These are phyloP conservation scores for Rhodophaea formosa DNA, from an alignment of 2,888 invertebrate genomes.

Conservation along the genomic window DNA sequence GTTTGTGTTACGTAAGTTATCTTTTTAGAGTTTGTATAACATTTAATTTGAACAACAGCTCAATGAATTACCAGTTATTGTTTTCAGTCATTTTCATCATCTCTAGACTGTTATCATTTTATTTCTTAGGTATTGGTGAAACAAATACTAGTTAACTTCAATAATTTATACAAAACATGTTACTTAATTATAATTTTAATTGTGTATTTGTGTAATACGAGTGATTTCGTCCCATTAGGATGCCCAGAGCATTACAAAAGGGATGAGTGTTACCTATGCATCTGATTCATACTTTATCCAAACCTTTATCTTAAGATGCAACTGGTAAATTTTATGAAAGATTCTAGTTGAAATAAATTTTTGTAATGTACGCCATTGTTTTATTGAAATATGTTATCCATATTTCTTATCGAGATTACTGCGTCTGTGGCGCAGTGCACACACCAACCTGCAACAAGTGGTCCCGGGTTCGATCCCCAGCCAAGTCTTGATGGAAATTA, in stretches of 20 bases:
- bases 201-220: constrained; percentile 27
- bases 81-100: constrained; percentile 16
- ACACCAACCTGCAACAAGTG: no score
- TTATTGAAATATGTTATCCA: constrained; percentile 29
- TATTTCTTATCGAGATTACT: no score
- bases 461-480: no score
- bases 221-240: not conserved
- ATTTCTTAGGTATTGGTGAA: constrained; percentile 35
- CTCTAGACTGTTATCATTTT: constrained; percentile 24
- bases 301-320: constrained; percentile 48
- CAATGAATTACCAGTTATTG: constrained; percentile 22
- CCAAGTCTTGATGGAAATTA: no score
- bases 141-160: constrained; percentile 25
- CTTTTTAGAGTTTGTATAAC: constrained; percentile 1
- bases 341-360: constrained; percentile 72
- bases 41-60: constrained; percentile 22
- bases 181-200: constrained; percentile 59
- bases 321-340: constrained; percentile 60
- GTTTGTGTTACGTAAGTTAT: constrained; percentile 3
- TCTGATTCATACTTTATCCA: constrained; percentile 33
- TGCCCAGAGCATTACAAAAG: not conserved
- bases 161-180: constrained; percentile 44
- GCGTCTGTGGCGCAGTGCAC: no score
- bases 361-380: constrained; percentile 54
- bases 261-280: constrained; percentile 26